Percentiles rank a stretch among this genome's conserved stretches.
These are phyloP conservation scores for Macaca fascicularis DNA, from an alignment of 2,113 vertebrate genomes.

Conservation along the genomic window DNA sequence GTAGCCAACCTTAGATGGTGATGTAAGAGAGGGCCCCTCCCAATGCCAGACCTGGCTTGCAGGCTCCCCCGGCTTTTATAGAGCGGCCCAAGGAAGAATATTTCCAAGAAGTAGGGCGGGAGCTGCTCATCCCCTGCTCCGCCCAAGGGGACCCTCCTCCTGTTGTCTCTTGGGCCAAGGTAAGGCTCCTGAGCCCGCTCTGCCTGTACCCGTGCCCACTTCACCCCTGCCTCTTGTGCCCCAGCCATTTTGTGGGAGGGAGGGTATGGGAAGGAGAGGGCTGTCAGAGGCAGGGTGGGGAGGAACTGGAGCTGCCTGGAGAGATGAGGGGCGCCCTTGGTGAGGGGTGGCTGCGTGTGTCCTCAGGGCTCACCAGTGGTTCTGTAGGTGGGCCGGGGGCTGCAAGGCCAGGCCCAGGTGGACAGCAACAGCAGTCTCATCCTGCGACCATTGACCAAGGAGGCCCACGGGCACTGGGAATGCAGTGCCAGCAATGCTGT, in stretches of 20 bases:
- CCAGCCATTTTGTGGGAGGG: neutral
- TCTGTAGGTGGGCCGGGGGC: slow-evolving; percentile 85
- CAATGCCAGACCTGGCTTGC: slow-evolving; percentile 45
- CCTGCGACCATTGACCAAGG: slow-evolving; percentile 90
- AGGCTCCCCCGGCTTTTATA: slow-evolving; percentile 92
- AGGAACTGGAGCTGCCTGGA: neutral
- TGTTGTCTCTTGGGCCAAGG: slow-evolving; percentile 93
- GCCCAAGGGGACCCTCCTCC: slow-evolving; percentile 91
- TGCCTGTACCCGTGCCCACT: rapidly evolving
- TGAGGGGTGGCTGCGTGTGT: slow-evolving; percentile 68
- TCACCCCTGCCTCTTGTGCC: neutral
- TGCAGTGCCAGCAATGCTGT: slow-evolving; percentile 92
- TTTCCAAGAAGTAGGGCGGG: slow-evolving; percentile 95
- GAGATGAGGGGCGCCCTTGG: slow-evolving; percentile 26
- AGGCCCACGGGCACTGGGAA: slow-evolving; percentile 94
- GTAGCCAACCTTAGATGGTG: neutral
- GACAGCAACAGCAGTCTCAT: slow-evolving; percentile 91
- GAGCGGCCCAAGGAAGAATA: slow-evolving; percentile 91
- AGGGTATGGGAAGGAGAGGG: neutral
- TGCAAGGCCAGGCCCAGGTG: slow-evolving; percentile 83
- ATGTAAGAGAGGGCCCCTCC: neutral
- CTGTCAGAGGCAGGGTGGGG: neutral
- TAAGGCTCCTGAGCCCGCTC: slow-evolving; percentile 65
- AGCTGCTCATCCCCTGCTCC: slow-evolving; percentile 91
- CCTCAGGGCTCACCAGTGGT: slow-evolving; percentile 53